phyloP scores from a whole-genome alignment of 1,140 invertebrate genomes.

The Anoplophora glabripennis region DNA sequence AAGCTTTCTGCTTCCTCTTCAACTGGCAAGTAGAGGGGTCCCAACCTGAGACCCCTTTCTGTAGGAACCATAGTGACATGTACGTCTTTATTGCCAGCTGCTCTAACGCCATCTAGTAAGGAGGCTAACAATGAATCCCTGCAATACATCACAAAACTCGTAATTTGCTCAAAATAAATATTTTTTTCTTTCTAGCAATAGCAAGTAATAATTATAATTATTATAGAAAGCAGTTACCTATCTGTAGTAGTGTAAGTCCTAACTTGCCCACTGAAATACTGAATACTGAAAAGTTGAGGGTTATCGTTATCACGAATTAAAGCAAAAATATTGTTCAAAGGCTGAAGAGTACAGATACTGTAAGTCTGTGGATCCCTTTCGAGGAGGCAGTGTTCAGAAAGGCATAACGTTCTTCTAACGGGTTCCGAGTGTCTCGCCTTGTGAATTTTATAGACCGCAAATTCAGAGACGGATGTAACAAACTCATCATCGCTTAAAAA shows the following conservation, averaged over 20 bases:
- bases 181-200: too few relatives aligned
- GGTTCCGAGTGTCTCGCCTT: constrained; percentile 73
- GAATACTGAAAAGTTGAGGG: constrained; percentile 90
- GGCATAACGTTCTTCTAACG: constrained; percentile 84
- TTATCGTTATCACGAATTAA: constrained; percentile 86
- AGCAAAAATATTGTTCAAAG: constrained; percentile 87
- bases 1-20: constrained; percentile 94
- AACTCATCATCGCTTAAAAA: constrained; percentile 46
- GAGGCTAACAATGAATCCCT: constrained; percentile 94
- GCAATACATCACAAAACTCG: constrained; percentile 19
- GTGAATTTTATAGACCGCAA: constrained; percentile 85
- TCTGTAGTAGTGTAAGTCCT: constrained; percentile 83
- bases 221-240: constrained; percentile 59
- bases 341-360: constrained; percentile 83
- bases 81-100: constrained; percentile 96
- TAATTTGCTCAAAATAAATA: too few relatives aligned
- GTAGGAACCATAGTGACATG: constrained; percentile 87
- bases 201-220: too few relatives aligned
- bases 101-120: constrained; percentile 91
- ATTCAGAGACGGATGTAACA: constrained; percentile 84
- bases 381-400: constrained; percentile 92
- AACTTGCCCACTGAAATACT: constrained; percentile 89
- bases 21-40: constrained; percentile 81
- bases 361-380: constrained; percentile 97
- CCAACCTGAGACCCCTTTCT: constrained; percentile 79